phyloP scores from a whole-genome alignment of 2,888 invertebrate species.

The Chironomus riparius region DNA sequence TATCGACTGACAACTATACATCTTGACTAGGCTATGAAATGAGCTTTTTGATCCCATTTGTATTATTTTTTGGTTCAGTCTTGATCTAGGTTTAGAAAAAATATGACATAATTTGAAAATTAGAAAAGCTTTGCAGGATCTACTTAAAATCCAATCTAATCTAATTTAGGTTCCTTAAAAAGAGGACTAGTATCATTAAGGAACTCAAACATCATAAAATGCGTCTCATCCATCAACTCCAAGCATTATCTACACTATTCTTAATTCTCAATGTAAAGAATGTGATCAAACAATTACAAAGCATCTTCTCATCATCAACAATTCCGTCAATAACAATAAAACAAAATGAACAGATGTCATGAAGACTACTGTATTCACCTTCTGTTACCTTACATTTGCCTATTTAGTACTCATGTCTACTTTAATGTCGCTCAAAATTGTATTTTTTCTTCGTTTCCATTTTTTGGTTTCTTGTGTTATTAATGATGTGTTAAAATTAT shows the following conservation, averaged over 20 bases:
- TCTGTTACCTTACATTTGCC: not conserved
- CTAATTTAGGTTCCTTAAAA: too few relatives aligned
- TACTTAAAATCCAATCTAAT: too few relatives aligned
- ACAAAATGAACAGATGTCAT: constrained; percentile 16
- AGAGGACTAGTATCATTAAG: too few relatives aligned
- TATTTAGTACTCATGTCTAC: not conserved
- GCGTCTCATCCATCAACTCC: too few relatives aligned
- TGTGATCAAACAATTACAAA: constrained; percentile 13
- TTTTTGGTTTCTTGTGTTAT: constrained; percentile 1
- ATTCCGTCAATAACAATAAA: not conserved
- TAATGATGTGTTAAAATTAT: constrained; percentile 26
- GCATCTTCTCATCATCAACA: not conserved
- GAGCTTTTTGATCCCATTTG: too few relatives aligned
- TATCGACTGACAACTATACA: too few relatives aligned
- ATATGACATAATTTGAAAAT: too few relatives aligned
- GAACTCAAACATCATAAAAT: too few relatives aligned
- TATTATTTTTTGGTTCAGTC: too few relatives aligned
- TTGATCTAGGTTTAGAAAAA: too few relatives aligned
- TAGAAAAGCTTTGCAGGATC: too few relatives aligned
- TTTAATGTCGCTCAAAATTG: not conserved
- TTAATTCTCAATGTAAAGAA: not conserved
- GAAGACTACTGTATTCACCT: not conserved
- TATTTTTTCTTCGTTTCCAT: not conserved
- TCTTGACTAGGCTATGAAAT: too few relatives aligned
- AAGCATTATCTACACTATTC: not conserved